Conservation (phyloP, 1,140 invertebrate species). For the Thereuonema tuberculata region DNA sequence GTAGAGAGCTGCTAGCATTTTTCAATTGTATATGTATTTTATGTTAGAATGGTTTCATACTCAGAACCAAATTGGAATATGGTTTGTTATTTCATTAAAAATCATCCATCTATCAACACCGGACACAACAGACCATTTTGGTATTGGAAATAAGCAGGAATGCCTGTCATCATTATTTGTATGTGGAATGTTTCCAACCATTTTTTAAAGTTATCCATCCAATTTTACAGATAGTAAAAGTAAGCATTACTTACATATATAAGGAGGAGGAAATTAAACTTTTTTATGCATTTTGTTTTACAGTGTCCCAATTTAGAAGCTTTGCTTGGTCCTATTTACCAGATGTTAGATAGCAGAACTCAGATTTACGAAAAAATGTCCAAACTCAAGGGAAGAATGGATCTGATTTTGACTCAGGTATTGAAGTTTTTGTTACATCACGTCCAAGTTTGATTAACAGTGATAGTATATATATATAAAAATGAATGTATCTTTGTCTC, state of each 20-base stretch:
- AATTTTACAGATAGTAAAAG: not conserved
- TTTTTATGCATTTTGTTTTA: not conserved
- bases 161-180: not conserved
- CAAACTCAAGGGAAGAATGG: conserved; percentile 1
- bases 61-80: too few species aligned
- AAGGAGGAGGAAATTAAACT: not conserved
- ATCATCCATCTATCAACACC: too few species aligned
- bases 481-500: too few species aligned
- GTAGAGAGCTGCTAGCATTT: too few species aligned
- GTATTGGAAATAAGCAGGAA: not conserved
- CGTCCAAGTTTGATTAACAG: too few species aligned
- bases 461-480: too few species aligned
- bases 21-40: too few species aligned
- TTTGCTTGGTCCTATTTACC: not conserved
- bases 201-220: not conserved
- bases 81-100: too few species aligned
- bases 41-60: too few species aligned
- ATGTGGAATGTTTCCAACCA: not conserved
- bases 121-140: too few species aligned
- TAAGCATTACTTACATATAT: not conserved
- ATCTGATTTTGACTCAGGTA: not conserved
- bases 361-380: conserved; percentile 4
- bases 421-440: too few species aligned
- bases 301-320: not conserved
- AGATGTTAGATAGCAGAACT: not conserved